Conservation (phyloP, 2,888 invertebrate species). For the Orchestes rusci region DNA sequence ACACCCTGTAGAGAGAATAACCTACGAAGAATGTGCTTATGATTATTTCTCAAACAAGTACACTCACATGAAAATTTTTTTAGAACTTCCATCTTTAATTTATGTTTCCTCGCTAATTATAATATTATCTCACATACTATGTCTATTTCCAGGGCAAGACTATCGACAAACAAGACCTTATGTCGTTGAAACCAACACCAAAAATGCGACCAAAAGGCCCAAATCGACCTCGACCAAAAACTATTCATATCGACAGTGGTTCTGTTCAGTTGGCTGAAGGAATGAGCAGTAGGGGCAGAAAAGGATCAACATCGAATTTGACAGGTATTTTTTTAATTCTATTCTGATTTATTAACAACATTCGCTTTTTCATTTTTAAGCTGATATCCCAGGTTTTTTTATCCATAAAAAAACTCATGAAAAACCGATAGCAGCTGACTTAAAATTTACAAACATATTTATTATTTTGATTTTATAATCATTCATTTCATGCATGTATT, state of each 20-base stretch:
- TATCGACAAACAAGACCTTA: slow-evolving; percentile 57
- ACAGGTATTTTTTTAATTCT: slow-evolving; percentile 52
- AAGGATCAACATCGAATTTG: slow-evolving; percentile 75
- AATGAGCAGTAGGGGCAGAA: slow-evolving; percentile 63
- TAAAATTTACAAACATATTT: too few species aligned
- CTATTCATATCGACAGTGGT: slow-evolving; percentile 81
- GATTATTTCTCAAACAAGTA: too few species aligned
- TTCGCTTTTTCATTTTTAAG: slow-evolving; percentile 5
- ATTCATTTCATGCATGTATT: slow-evolving; percentile 3
- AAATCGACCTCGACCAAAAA: slow-evolving; percentile 74
- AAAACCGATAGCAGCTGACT: too few species aligned
- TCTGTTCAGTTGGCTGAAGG: slow-evolving; percentile 72
- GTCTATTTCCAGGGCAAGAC: slow-evolving; percentile 61
- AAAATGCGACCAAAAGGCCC: slow-evolving; percentile 59
- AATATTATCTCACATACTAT: too few species aligned
- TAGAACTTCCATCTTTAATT: too few species aligned
- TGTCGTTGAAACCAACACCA: slow-evolving; percentile 53
- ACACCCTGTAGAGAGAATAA: too few species aligned
- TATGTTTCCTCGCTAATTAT: too few species aligned
- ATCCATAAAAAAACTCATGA: too few species aligned
- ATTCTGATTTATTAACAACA: slow-evolving; percentile 14
- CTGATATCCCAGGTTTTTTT: too few species aligned
- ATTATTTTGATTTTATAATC: slow-evolving; percentile 26
- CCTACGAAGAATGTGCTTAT: too few species aligned
- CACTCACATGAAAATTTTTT: too few species aligned